Conservation (phyloP, 2,888 invertebrate species). For the Idaea aversata region DNA sequence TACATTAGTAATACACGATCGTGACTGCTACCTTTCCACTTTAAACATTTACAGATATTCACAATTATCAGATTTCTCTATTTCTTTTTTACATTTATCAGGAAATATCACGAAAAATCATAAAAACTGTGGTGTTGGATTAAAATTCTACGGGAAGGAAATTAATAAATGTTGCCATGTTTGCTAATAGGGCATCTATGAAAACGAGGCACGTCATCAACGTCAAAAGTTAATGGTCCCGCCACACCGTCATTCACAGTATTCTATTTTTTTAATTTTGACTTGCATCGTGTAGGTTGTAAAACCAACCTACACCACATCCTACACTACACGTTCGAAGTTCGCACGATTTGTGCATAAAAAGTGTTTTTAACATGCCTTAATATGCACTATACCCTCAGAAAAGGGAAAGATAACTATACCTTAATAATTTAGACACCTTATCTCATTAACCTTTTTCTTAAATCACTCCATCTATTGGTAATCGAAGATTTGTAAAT, state of each 20-base stretch:
- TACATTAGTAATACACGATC: conserved; percentile 37
- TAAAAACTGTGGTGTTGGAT: conserved; percentile 13
- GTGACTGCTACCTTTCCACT: neutral
- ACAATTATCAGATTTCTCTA: neutral
- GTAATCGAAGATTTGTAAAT: too few relatives aligned
- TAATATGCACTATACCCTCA: too few relatives aligned
- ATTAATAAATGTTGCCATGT: conserved; percentile 24
- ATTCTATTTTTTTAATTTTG: neutral
- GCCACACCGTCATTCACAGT: neutral
- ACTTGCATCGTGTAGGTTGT: neutral
- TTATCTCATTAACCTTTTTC: too few relatives aligned
- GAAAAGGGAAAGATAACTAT: too few relatives aligned
- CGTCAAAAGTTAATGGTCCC: neutral
- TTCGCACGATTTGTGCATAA: too few relatives aligned
- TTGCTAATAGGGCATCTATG: conserved; percentile 10
- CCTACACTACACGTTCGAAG: too few relatives aligned
- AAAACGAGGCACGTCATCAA: conserved; percentile 25
- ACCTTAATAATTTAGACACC: too few relatives aligned
- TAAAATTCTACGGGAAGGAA: conserved; percentile 10
- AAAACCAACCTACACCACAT: too few relatives aligned
- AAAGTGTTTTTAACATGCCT: too few relatives aligned
- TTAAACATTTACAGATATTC: neutral
- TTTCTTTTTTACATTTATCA: neutral
- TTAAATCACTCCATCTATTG: too few relatives aligned
- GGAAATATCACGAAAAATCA: neutral